phyloP scores from a whole-genome alignment of 2,888 invertebrate genomes.

The Idaea straminata region DNA sequence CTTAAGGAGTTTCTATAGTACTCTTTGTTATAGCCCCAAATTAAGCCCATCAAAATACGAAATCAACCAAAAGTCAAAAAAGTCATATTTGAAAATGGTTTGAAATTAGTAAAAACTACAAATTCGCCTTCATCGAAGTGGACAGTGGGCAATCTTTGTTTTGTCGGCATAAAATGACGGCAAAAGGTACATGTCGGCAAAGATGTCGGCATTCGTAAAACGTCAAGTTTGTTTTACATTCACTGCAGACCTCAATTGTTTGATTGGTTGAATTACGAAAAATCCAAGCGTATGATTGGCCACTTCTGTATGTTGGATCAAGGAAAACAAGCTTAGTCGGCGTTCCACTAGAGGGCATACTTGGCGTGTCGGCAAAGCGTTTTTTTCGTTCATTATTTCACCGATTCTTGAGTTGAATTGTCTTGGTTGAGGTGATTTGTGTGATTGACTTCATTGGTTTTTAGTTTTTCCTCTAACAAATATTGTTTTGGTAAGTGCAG shows the following conservation, averaged over 20 bases:
- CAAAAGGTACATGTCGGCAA: conserved; percentile 4
- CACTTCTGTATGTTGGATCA: conserved; percentile 10
- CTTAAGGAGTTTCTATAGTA: no score
- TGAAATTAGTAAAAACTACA: no score
- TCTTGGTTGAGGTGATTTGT: conserved; percentile 33
- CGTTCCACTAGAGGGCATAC: conserved; percentile 49
- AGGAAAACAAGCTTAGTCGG: conserved; percentile 60
- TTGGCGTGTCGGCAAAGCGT: conserved; percentile 59
- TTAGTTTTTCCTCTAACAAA: conserved; percentile 55
- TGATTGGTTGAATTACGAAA: conserved; percentile 32
- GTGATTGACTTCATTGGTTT: conserved; percentile 59
- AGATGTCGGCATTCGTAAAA: background rate
- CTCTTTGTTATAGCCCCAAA: no score
- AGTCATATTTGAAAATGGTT: no score
- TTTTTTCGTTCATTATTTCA: conserved; percentile 67
- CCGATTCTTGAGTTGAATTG: conserved; percentile 64
- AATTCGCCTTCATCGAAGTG: background rate
- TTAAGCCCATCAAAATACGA: no score
- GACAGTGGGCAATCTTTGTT: background rate
- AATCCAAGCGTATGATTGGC: background rate
- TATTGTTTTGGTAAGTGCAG: conserved; percentile 69
- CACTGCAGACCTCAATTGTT: background rate
- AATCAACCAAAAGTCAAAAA: no score
- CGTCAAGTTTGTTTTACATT: background rate
- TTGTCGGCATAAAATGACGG: background rate